Evolutionary conservation across 1,140 invertebrate species (phyloP), one percentile per base, ranked within the genome.

Genomic region (Mamestra configurata): DNA sequence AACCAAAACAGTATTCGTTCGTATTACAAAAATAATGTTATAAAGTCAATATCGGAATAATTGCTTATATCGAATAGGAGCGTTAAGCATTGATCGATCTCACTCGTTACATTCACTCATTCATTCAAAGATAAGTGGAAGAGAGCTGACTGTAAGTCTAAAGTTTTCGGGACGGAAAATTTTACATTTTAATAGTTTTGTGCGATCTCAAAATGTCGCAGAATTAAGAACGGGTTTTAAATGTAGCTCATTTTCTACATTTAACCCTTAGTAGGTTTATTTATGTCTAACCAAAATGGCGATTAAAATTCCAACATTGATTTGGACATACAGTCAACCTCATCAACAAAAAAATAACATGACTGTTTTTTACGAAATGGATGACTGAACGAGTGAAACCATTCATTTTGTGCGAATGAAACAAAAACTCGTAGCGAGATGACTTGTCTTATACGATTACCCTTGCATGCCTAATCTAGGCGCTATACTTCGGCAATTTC

Each of bases 361-460:
- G 4, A 22, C 5, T 22, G 15, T 24, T 5, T 68, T 7, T 7
- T n/a, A 27, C 11, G 15, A 24, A n/a, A 15, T 49, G 27, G 31
- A 37, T 59, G 76, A 78, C 7, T 35, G 79, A 81, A 78, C 46
- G 73, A 77, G 35, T 77, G 22, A 24, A 81, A 61, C 46, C 13
- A 61, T 66, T 51, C 40, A 18, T 53, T 51, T 68, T 77, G 76
- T 77, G 76, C 76, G 76, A 77, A 75, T 75, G 37, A 75, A 57
- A 75, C 13, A 40, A 43, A 75, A 57, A 24, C 43, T 68, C 40
- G 64, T 68, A 68, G 64, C 64, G 51, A 31, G 35, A 73, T 73
- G 71, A 55, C 71, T 75, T 75, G 53, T 59, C 71, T 75, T 75
- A 75, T 35, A 75, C 51, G 53, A 75, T 75, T 75, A 75, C 71